Conservation (phyloP, 2,888 invertebrate genomes). For the Aphodius sticticus region DNA sequence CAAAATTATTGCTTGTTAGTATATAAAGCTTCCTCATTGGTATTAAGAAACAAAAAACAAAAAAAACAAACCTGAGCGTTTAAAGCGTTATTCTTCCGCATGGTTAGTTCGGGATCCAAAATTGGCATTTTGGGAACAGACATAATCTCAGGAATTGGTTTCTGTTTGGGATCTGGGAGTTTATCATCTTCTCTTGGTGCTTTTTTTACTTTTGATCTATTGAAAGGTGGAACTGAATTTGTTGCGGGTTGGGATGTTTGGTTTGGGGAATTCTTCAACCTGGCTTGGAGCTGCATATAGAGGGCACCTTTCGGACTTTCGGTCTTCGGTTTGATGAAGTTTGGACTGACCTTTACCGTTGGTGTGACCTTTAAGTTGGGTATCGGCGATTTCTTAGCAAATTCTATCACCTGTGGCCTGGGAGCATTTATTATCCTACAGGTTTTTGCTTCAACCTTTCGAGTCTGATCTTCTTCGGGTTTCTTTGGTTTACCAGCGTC, state of each 20-base stretch:
- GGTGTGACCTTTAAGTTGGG: conserved; percentile 57
- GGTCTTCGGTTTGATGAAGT: conserved; percentile 60
- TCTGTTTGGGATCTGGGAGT: not conserved
- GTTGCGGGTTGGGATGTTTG: conserved; percentile 15
- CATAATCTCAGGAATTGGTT: not conserved
- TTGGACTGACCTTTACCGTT: conserved; percentile 67
- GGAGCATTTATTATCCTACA: not conserved
- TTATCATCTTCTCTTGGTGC: not conserved
- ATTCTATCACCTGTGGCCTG: conserved; percentile 19
- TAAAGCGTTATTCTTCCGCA: conserved; percentile 40
- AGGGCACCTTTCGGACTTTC: conserved; percentile 56
- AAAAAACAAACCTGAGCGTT: conserved; percentile 57
- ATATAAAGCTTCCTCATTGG: not conserved
- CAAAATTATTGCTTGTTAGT: conserved; percentile 45
- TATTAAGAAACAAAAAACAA: conserved; percentile 45
- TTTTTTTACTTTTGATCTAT: conserved; percentile 24
- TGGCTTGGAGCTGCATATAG: conserved; percentile 55
- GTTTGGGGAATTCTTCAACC: conserved; percentile 47
- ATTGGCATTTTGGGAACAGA: conserved; percentile 57
- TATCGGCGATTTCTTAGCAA: conserved; percentile 29
- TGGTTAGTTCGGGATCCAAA: conserved; percentile 51
- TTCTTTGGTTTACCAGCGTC: not conserved
- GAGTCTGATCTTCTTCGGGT: conserved; percentile 4
- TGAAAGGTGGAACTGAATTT: conserved; percentile 8
- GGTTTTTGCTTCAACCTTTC: conserved; percentile 21